These are phyloP conservation scores for Cyrtorhinus lividipennis DNA, from an alignment of 1,140 invertebrate genomes.

Conservation along the genomic window DNA sequence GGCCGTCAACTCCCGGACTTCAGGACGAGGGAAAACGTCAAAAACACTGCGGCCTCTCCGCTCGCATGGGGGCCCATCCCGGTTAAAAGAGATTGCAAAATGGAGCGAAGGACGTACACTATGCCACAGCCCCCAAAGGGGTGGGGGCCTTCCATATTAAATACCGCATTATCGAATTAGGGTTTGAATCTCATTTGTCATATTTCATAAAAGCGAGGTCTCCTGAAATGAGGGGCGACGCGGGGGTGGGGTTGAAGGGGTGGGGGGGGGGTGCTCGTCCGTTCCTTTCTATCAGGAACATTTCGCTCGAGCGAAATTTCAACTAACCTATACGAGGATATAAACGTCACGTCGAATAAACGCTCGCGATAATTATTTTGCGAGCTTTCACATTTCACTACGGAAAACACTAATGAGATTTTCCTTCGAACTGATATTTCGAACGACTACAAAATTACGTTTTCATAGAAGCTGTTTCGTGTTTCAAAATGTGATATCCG, in stretches of 20 bases:
- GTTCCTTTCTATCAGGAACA: background rate
- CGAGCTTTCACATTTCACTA: background rate
- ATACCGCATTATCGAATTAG: slow-evolving; percentile 8
- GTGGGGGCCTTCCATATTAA: background rate
- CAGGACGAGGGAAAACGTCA: slow-evolving; percentile 7
- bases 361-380: background rate
- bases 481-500: background rate
- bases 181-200: slow-evolving; percentile 9
- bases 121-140: background rate
- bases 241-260: background rate
- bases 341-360: slow-evolving; percentile 4
- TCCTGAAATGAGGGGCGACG: too few relatives aligned
- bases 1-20: slow-evolving; percentile 9
- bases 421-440: background rate
- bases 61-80: background rate
- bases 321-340: slow-evolving; percentile 2
- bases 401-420: slow-evolving; percentile 8
- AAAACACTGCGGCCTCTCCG: background rate
- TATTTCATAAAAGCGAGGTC: background rate
- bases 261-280: background rate
- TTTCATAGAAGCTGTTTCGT: slow-evolving; percentile 5
- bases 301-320: background rate
- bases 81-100: slow-evolving; percentile 6
- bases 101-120: background rate
- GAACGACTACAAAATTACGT: slow-evolving; percentile 1